Evolutionary conservation across 2,888 invertebrate species (phyloP), one percentile per base, ranked within the genome.

Genomic region (Napeogenes inachia): DNA sequence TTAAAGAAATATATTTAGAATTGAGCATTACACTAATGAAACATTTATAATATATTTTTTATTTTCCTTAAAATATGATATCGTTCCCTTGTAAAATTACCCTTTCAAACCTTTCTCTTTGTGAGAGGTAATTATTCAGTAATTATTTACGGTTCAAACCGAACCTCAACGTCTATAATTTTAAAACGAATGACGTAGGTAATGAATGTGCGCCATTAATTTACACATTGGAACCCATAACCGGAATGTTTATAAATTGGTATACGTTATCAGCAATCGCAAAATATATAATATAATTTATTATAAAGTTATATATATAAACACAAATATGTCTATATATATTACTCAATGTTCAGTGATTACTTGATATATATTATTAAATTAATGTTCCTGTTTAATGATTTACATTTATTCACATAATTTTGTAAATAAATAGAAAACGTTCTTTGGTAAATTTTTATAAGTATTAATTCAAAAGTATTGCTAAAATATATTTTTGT

Each of bases 141-240:
- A 54, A 55, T 57, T 65, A 56, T 62, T 58, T 54, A 53, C 30
- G 33, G 47, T 65, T 60, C 59, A 66, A 61, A 60, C 56, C 59
- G 60, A 59, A 67, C 61, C 62, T 57, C 54, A 55, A 60, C 54
- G 56, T 58, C 54, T 67, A 66, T 70, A 70, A 68, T 68, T 70
- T 68, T 62, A 67, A 68, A 67, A 66, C 62, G 79, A 82, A 81
- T 75, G 78, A 76, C 78, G 77, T 78, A 21, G 21, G 21, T 21
- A 80, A 83, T 82, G 82, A 82, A 84, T 83, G 81, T 72, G 68
- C 72, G 70, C 70, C 70, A 75, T 80, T 83, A 82, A 85, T 85
- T 84, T 85, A 79, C 81, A 80, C 82, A 80, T 81, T 79, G 79
- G 79, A 75, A 77, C 77, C 76, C 73, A 66, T 75, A 74, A 79